Evolutionary conservation across 1,140 invertebrate species (phyloP), one percentile per base, ranked within the genome.

Genomic region (Drosophila quadrilineata): DNA sequence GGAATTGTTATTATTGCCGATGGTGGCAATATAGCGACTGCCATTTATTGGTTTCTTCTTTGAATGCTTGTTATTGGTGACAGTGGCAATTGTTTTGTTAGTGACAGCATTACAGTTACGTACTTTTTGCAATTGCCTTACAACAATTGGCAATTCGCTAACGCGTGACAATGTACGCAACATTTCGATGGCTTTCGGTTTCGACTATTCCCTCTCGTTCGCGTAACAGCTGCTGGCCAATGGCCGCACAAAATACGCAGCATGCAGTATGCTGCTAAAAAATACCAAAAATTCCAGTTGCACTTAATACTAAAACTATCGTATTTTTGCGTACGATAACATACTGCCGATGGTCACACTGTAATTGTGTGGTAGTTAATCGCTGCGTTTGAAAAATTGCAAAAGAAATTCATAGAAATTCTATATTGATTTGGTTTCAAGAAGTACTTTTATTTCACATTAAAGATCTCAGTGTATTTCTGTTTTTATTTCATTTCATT

Each of bases 61-160:
- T n/a, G n/a, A n/a, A n/a, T n/a, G n/a, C n/a, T 6, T 46, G 35
- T 56, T 45, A 41, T 45, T 57, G 38, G 54, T 57, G 26, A 38
- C 46, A 63, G 58, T 54, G 28, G 46, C 56, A 56, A 40, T 8
- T 9, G 52, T 38, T 24, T 48, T 48, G 60, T 64, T 68, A 63
- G 50, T 64, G 49, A 49, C 46, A 56, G 67, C 59, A 43, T 80
- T 72, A 68, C 54, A 72, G 65, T 72, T 87, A 88, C 87, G 75
- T 88, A 88, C 87, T 87, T 88, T 88, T 87, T 88, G 87, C 66
- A 88, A 79, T 88, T 88, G 87, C 66, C 75, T 88, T 50, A 77
- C 74, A 67, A 88, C 68, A 66, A 85, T 68, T 66, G 87, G 87
- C 60, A 88, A 52, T 80, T 87, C 87, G 56, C 71, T 82, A 74